phyloP scores from a whole-genome alignment of 2,888 invertebrate genomes.

The Yponomeuta evonymella region DNA sequence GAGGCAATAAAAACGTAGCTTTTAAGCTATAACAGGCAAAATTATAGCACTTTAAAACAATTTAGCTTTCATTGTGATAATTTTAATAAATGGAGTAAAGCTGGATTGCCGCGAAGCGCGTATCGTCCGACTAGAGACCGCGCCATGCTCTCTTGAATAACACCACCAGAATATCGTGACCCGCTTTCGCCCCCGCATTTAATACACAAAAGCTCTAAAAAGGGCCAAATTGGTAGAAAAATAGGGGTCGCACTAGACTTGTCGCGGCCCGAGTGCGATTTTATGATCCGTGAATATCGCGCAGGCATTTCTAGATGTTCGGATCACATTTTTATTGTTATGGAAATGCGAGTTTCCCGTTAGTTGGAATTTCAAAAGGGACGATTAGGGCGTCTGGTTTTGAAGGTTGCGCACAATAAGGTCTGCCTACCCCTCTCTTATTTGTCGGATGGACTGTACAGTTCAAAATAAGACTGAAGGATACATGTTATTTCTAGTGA shows the following conservation, averaged over 20 bases:
- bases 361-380: conserved; percentile 75
- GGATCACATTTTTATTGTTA: conserved; percentile 76
- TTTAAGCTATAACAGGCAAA: conserved; percentile 2
- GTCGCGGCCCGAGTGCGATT: conserved; percentile 58
- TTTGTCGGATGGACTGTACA: conserved; percentile 54
- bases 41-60: conserved; percentile 22
- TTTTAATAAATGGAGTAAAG: conserved; percentile 41
- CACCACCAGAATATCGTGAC: conserved; percentile 52
- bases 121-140: conserved; percentile 45
- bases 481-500: background rate
- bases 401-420: conserved; percentile 70
- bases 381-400: conserved; percentile 75
- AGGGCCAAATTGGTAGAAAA: conserved; percentile 34
- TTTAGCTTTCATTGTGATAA: conserved; percentile 31
- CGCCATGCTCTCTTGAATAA: conserved; percentile 43
- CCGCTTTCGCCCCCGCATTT: conserved; percentile 33
- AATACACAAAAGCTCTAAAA: conserved; percentile 36
- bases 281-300: conserved; percentile 76
- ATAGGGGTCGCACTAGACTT: conserved; percentile 58
- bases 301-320: conserved; percentile 73
- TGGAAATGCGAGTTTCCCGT: conserved; percentile 74
- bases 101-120: conserved; percentile 45
- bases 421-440: conserved; percentile 50
- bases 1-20: conserved; percentile 10
- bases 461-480: conserved; percentile 12